Evolutionary conservation across 2,113 vertebrate genomes (phyloP), one percentile per base, ranked within the genome.

Genomic region (Tragelaphus imberbis): DNA sequence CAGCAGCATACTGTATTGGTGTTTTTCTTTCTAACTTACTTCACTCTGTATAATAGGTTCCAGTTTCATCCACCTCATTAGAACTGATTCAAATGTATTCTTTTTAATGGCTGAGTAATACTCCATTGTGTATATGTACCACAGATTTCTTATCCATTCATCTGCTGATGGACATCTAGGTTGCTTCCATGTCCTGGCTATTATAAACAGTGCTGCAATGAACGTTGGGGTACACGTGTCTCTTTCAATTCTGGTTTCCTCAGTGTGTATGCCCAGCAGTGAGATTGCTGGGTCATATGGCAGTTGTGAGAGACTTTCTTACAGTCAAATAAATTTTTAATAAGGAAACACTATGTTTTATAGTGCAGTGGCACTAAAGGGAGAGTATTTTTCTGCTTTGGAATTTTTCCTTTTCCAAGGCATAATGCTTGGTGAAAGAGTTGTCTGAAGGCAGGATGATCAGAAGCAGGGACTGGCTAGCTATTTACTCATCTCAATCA

Each of bases 361-460:
- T 71, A 88, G 81, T 89, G 36, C 44, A 63, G 9, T 65, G 65
- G 25, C 81, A 92, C 82, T 88, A 36, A 75, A 79, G 15, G 51
- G 77, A 92, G 85, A 81, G 16, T 94, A 71, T 84, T 97, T 96
- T 97, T n/a, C 47, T 92, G 85, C 81, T 71, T 80, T 96, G 84
- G 47, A 87, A 9, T 17, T 92, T 61, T 94, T 88, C n/a, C 88
- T 88, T 65, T 91, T 91, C 86, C 56, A 91, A 88, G 49, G 27
- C 27, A 36, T 47, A 75, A 0, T 47, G 75, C 86, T 92, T 88
- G 91, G 19, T 93, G n/a, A 84, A 55, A 88, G 77, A 61, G 61
- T n/a, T 89, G 33, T 92, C 86, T 93, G 89, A 92, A 82, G 86
- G 28, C 51, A 65, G 27, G 21, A 75, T 61, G 91, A 82, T 94